Evolutionary conservation across 2,888 invertebrate genomes (phyloP), one percentile per base, ranked within the genome.

Genomic region (Drosophila diplacantha): DNA sequence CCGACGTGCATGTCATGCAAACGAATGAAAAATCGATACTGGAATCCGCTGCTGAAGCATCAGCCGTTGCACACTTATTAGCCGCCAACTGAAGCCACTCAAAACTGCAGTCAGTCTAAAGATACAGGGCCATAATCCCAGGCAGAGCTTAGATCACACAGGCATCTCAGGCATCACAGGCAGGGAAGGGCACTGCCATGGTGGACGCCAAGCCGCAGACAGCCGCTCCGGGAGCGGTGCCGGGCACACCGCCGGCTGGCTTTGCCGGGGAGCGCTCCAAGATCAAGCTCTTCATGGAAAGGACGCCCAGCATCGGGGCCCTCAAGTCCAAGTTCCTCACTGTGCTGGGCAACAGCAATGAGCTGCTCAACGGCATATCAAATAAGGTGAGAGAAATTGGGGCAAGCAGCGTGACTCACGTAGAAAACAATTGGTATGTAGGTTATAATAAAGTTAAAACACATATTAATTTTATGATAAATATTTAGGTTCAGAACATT

Each of bases 321-420:
- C 83, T 90, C 26, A 89, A 89, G 71, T 88, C 89, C 26, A 89
- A 90, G 72, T 88, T 90, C 70, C 75, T 89, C 52, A 88, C 89
- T 3, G 89, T 90, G 57, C 82, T 90, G 50, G 90, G 89, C 41
- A 89, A 89, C 67, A 89, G 90, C 72, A 90, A 89, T 66, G 90
- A 90, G 74, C 81, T 90, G 55, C 84, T 90, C 58, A 89, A 88
- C 67, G 90, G 88, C 39, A 87, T 89, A 73, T 89, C 89, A 29
- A 89, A 89, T 78, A 89, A 89, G 88, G 89, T 89, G 81, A 72
- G 84, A 4, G 12, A 29, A 11, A 11, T 16, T 31, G 38, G 60
- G 24, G 37, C 20, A 26, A 12, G 3, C 14, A 43, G 9, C 41
- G 54, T 35, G 66, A 52, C 29, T 37, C 57, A 39, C 57, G 53